These are phyloP conservation scores for Spinus olivaceus DNA, from an alignment of 2,797 vertebrate species.

Conservation along the genomic window DNA sequence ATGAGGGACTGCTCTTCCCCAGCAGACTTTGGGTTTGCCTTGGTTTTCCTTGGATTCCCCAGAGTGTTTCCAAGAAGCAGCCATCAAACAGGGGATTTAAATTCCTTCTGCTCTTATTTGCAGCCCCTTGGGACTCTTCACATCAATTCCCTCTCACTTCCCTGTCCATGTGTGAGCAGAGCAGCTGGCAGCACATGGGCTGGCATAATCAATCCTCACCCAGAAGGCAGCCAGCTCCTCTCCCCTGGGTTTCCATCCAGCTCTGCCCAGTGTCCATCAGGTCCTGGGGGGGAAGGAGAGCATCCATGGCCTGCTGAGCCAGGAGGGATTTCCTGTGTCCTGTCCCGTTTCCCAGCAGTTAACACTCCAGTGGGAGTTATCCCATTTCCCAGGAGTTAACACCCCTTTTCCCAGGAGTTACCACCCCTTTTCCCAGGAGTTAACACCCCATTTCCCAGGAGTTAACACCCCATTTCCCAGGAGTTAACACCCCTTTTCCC, in stretches of 20 bases:
- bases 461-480: too few species aligned
- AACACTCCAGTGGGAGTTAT: too few species aligned
- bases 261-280: background rate
- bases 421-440: too few species aligned
- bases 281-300: background rate
- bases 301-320: background rate
- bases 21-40: background rate
- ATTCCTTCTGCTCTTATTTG: background rate
- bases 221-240: background rate
- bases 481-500: too few species aligned
- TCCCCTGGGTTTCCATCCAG: fast-evolving
- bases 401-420: too few species aligned
- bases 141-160: background rate
- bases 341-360: background rate
- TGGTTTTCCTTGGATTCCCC: background rate
- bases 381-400: too few species aligned
- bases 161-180: background rate
- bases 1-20: background rate
- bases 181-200: background rate
- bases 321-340: background rate
- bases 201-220: background rate
- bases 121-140: background rate
- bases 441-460: too few species aligned
- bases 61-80: background rate
- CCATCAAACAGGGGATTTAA: background rate